Evolutionary conservation across 2,797 vertebrate genomes (phyloP).

Genomic region (Platyrinchus mystaceus): DNA sequence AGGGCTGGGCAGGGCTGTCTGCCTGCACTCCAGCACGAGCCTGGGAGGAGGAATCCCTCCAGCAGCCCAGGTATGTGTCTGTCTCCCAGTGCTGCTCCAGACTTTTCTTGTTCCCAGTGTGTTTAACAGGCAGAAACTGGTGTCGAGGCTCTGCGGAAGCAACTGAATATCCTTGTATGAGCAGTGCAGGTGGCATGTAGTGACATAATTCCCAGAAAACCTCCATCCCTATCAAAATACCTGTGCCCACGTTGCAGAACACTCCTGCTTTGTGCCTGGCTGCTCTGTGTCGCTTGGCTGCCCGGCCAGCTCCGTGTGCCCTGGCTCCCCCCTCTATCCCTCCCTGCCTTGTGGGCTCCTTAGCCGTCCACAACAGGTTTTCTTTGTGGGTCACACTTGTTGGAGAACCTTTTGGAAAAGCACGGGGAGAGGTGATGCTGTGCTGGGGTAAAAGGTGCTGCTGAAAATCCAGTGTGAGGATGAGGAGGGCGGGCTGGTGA

Average conservation of each 20-base stretch:
- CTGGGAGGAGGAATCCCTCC: neutral
- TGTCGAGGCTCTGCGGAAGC: neutral
- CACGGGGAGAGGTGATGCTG: rapidly evolving
- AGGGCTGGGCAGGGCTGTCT: neutral
- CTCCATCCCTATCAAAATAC: neutral
- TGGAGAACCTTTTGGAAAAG: neutral
- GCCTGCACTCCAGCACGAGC: neutral
- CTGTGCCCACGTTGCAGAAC: neutral
- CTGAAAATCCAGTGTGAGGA: neutral
- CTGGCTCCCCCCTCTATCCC: neutral
- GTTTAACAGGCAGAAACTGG: neutral
- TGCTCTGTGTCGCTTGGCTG: neutral
- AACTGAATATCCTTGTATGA: neutral
- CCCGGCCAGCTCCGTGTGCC: neutral
- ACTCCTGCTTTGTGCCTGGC: neutral
- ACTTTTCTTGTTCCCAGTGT: neutral
- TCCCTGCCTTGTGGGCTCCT: neutral
- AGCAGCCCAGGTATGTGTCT: neutral
- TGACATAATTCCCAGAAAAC: neutral
- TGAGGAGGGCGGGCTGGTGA: neutral
- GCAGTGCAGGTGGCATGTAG: neutral
- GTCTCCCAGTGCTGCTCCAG: neutral
- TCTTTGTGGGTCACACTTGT: rapidly evolving
- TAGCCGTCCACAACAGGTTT: rapidly evolving
- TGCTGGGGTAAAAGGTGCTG: rapidly evolving